Evolutionary conservation across 2,113 vertebrate species (phyloP), one percentile per base, ranked within the genome.

Genomic region (Coregonus clupeaformis): DNA sequence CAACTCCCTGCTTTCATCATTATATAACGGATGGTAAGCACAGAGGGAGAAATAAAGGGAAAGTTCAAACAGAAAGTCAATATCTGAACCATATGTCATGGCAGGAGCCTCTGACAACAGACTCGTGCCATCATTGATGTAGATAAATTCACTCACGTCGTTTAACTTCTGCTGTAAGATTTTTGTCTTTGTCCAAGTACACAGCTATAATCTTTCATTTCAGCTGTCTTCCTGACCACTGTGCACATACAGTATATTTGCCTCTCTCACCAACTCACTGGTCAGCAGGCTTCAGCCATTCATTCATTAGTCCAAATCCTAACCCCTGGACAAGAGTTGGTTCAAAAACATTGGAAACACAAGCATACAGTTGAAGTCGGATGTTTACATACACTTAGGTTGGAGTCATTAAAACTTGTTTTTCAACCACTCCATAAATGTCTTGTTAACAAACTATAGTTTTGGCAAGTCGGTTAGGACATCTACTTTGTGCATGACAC

Each of bases 1-100:
- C 67, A 72, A 63, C 77, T 70, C 77, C 30, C 16, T 71, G 80
- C 71, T 18, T 68, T 68, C 20, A 45, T 84, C 81, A 85, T 85
- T 73, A 80, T 78, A 64, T 6, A 29, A 25, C 0, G 18, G 47
- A 6, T 0, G 27, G 20, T 71, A 3, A 32, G 11, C 32, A 42
- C 36, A 9, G 0, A 52, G 32, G 68, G 59, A 18, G 1, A 72
- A 76, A 76, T 22, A 22, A 82, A 77, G 27, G 36, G 25, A 64
- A 77, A 80, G 80, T 80, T 69, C 80, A 84, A 80, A 73, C 70
- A 2, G 36, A 74, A 29, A 9, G 36, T 68, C 22, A 6, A 82
- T 68, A 25, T 77, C 78, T 81, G 82, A 52, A 59, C 11, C 52
- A 71, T 6, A 18, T 60, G 45, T 55, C 24, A 13, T 59, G 29